Conservation (phyloP, 2,888 invertebrate species). For the Pterostichus niger region DNA sequence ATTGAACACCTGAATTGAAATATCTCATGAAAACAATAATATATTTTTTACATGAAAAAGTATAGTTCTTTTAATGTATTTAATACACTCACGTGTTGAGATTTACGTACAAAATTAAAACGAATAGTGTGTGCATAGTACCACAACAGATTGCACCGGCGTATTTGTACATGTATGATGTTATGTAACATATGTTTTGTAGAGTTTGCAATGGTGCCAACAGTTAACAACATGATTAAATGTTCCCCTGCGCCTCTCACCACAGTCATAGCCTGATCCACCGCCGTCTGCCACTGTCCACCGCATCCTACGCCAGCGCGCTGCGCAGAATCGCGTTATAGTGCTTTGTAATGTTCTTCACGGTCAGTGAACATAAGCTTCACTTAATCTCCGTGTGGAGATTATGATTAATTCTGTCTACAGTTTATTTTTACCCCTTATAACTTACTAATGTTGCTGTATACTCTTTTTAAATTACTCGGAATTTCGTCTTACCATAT, state of each 20-base stretch:
- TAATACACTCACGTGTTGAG: too few species aligned
- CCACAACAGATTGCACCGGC: not conserved
- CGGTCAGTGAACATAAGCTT: slow-evolving; percentile 56
- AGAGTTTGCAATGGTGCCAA: slow-evolving; percentile 25
- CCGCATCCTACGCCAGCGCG: not conserved
- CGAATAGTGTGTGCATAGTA: not conserved
- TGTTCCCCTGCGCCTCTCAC: slow-evolving; percentile 12
- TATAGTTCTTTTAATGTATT: too few species aligned
- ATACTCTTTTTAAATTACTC: too few species aligned
- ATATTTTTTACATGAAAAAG: too few species aligned
- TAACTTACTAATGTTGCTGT: too few species aligned
- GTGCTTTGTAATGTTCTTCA: slow-evolving; percentile 64
- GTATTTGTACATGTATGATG: not conserved
- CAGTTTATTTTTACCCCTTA: too few species aligned
- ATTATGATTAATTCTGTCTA: slow-evolving; percentile 17
- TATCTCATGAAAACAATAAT: too few species aligned
- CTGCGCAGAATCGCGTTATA: not conserved
- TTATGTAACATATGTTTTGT: not conserved
- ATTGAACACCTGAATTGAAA: too few species aligned
- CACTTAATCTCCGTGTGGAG: slow-evolving; percentile 11
- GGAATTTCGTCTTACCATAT: too few species aligned
- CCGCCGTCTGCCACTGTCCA: not conserved
- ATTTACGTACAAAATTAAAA: not conserved
- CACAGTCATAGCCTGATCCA: slow-evolving; percentile 6
- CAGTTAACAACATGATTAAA: slow-evolving; percentile 40